Percentiles rank a stretch among this genome's conserved stretches.
Evolutionary conservation across 35 echinoderm and acorn worm species (phyloP).

Genomic region (Acanthaster planci): DNA sequence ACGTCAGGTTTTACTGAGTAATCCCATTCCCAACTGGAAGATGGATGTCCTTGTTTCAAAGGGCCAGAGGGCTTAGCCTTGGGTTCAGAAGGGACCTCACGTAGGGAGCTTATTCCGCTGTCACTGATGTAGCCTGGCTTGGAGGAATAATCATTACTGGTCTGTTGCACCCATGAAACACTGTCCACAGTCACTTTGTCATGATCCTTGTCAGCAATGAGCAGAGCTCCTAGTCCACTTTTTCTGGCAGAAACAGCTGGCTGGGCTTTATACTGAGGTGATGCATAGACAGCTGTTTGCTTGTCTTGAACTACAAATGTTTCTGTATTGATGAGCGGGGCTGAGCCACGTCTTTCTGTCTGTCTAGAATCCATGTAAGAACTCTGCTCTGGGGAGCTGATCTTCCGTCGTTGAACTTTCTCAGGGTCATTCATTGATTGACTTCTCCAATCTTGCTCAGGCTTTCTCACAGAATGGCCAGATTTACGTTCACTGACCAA

Average conservation of each 20-base stretch:
- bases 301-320: not conserved
- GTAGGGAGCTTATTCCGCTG: constrained; percentile 28
- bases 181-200: not conserved
- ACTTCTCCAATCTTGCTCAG: not conserved
- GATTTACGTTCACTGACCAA: not conserved
- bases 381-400: not conserved
- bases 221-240: constrained; percentile 2
- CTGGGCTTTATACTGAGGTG: not conserved
- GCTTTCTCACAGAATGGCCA: not conserved
- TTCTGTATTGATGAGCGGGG: not conserved
- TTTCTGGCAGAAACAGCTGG: not conserved
- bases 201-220: constrained; percentile 1
- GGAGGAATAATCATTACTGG: not conserved
- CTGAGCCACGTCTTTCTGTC: not conserved
- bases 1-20: not conserved
- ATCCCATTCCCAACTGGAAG: not conserved
- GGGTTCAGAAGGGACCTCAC: not conserved
- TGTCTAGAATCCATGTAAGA: not conserved
- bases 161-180: not conserved
- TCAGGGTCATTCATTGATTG: not conserved
- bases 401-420: not conserved
- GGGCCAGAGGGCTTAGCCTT: not conserved
- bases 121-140: constrained; percentile 35
- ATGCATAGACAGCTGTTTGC: not conserved
- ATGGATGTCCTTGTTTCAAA: not conserved